These are phyloP conservation scores for Aporophyla lueneburgensis DNA, from an alignment of 2,888 invertebrate genomes.

Conservation along the genomic window DNA sequence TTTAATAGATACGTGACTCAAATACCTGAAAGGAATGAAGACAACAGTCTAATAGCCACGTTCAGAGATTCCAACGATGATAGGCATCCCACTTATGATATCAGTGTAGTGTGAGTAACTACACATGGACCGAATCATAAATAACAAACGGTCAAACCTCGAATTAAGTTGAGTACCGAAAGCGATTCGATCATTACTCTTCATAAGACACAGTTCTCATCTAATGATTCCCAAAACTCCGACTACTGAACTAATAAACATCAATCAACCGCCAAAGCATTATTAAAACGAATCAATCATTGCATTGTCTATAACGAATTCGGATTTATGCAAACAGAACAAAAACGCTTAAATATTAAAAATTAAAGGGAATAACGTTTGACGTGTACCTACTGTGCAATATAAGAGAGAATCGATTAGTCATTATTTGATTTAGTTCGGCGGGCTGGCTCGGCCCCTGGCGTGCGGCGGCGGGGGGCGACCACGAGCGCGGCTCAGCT, in stretches of 20 bases:
- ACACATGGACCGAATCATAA: conserved; percentile 81
- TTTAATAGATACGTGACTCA: conserved; percentile 55
- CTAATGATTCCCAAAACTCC: conserved; percentile 89
- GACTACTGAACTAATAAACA: conserved; percentile 91
- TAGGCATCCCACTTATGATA: conserved; percentile 71
- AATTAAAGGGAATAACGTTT: conserved; percentile 89
- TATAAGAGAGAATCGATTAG: conserved; percentile 90
- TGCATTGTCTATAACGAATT: conserved; percentile 88
- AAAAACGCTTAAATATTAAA: conserved; percentile 82
- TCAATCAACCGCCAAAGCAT: conserved; percentile 88
- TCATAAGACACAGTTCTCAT: conserved; percentile 87
- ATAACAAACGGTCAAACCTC: conserved; percentile 84
- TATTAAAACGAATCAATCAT: conserved; percentile 90
- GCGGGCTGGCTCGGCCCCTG: conserved; percentile 85
- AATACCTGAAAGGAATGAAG: conserved; percentile 62
- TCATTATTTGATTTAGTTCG: conserved; percentile 91
- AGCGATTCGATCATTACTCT: conserved; percentile 87
- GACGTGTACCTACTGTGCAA: conserved; percentile 91
- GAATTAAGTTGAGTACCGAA: conserved; percentile 89
- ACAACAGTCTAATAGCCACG: conserved; percentile 57
- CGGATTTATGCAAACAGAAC: conserved; percentile 88
- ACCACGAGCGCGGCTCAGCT: conserved; percentile 83
- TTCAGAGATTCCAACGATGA: conserved; percentile 67
- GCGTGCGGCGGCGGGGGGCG: conserved; percentile 86
- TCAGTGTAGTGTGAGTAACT: conserved; percentile 80